phyloP scores from a whole-genome alignment of 2,888 invertebrate genomes.

The Syrphus vitripennis region DNA sequence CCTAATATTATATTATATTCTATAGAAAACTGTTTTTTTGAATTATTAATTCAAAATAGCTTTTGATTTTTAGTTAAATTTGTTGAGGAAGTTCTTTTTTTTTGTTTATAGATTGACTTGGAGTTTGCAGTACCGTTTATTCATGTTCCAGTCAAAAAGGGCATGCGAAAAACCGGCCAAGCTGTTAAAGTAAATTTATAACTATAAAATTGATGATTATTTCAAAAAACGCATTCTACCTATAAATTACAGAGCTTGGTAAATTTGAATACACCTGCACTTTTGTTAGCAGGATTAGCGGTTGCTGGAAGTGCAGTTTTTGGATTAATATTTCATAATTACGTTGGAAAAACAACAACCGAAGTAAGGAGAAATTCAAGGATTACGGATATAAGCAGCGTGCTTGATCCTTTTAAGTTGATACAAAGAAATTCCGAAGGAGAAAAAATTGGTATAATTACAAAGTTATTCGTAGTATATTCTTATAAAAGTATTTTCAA shows the following conservation, averaged over 20 bases:
- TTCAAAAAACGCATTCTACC: background rate
- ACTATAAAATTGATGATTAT: background rate
- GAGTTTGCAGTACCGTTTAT: slow-evolving; percentile 85
- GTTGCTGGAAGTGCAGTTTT: slow-evolving; percentile 81
- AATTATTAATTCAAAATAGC: no score
- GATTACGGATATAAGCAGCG: slow-evolving; percentile 46
- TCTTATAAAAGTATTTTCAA: no score
- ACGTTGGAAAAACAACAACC: slow-evolving; percentile 43
- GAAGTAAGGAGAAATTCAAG: slow-evolving; percentile 41
- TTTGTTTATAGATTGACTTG: slow-evolving; percentile 82
- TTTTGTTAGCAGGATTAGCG: slow-evolving; percentile 83
- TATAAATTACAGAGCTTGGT: slow-evolving; percentile 77
- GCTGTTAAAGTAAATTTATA: slow-evolving; percentile 68
- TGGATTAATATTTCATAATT: slow-evolving; percentile 58
- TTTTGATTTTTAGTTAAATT: background rate
- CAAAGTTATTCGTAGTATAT: no score
- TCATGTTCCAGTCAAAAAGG: slow-evolving; percentile 82
- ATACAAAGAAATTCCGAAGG: slow-evolving; percentile 57
- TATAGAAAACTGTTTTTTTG: no score
- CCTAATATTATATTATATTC: no score
- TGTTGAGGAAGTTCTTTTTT: background rate
- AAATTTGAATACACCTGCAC: slow-evolving; percentile 83
- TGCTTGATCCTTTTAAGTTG: slow-evolving; percentile 66
- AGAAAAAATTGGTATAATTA: slow-evolving; percentile 56
- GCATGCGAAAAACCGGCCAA: slow-evolving; percentile 77